A percentile compares a stretch with the other conserved stretches of the same genome.
phyloP scores from a whole-genome alignment of 2,888 invertebrate genomes.

The Prosopocoilus inquinatus region DNA sequence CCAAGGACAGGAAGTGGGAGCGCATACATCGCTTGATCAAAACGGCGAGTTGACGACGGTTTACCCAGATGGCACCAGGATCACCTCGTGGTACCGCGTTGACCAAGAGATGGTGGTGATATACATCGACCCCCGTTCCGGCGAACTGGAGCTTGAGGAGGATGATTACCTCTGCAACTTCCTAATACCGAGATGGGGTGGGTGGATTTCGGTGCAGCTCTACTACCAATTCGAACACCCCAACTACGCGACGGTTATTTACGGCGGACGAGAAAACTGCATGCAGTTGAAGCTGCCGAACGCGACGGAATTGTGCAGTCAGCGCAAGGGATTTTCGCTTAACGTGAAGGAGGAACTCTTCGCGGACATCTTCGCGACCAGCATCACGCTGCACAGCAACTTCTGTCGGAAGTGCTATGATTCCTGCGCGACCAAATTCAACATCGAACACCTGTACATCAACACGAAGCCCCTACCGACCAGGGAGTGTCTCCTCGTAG shows the following conservation, averaged over 20 bases:
- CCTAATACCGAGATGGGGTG: constrained; percentile 11
- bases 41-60: constrained; percentile 14
- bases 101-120: constrained; percentile 17
- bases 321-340: constrained; percentile 9
- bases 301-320: constrained; percentile 3
- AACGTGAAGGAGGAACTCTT: constrained; percentile 11
- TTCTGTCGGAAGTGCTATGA: constrained; percentile 14
- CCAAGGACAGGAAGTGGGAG: constrained; percentile 6
- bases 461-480: constrained; percentile 2
- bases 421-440: constrained; percentile 11
- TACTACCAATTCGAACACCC: constrained; percentile 17
- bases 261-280: neutral
- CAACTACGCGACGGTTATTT: constrained; percentile 14
- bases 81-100: constrained; percentile 16
- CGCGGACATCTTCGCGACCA: neutral
- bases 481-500: constrained; percentile 10
- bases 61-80: constrained; percentile 15
- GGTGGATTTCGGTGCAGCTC: constrained; percentile 13
- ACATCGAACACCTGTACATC: constrained; percentile 9
- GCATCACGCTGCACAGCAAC: constrained; percentile 9
- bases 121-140: neutral
- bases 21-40: constrained; percentile 13
- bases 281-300: constrained; percentile 10
- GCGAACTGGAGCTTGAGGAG: constrained; percentile 8
- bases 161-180: constrained; percentile 19